phyloP scores from a whole-genome alignment of 2,888 invertebrate genomes.

The Sericinus montela region DNA sequence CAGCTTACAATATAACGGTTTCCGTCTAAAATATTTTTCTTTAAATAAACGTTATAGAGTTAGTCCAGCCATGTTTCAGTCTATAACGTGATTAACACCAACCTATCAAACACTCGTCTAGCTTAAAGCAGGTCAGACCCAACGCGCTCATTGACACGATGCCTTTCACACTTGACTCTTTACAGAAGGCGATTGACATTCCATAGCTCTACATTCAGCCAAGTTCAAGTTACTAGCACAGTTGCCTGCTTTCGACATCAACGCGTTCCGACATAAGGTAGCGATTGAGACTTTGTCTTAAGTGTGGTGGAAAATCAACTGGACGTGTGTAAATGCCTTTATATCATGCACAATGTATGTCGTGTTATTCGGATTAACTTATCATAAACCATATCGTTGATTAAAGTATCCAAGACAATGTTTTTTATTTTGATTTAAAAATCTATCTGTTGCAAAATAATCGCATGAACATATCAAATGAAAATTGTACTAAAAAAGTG shows the following conservation, averaged over 20 bases:
- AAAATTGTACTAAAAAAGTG: no score
- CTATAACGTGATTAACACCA: slow-evolving; percentile 1
- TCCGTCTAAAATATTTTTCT: no score
- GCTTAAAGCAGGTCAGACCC: slow-evolving; percentile 3
- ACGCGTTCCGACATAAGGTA: slow-evolving; percentile 12
- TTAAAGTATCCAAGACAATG: no score
- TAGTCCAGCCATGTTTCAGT: not conserved
- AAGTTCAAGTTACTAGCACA: slow-evolving; percentile 40
- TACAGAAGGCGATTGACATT: slow-evolving; percentile 61
- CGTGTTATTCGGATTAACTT: slow-evolving; percentile 8
- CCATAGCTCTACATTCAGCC: slow-evolving; percentile 38
- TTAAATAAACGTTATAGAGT: not conserved
- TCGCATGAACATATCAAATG: no score
- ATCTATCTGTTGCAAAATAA: no score
- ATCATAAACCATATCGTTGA: not conserved
- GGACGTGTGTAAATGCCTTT: slow-evolving; percentile 4
- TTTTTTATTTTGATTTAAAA: no score
- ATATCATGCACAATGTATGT: slow-evolving; percentile 2
- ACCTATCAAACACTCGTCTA: slow-evolving; percentile 7
- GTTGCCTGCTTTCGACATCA: slow-evolving; percentile 18
- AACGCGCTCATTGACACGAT: slow-evolving; percentile 21
- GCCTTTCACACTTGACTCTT: slow-evolving; percentile 50
- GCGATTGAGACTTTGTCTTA: slow-evolving; percentile 14
- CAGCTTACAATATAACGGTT: no score
- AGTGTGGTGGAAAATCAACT: slow-evolving; percentile 15